Base-by-base conservation (phyloP, 2,797 vertebrate species). In the Trachops cirrhosus region DNA sequence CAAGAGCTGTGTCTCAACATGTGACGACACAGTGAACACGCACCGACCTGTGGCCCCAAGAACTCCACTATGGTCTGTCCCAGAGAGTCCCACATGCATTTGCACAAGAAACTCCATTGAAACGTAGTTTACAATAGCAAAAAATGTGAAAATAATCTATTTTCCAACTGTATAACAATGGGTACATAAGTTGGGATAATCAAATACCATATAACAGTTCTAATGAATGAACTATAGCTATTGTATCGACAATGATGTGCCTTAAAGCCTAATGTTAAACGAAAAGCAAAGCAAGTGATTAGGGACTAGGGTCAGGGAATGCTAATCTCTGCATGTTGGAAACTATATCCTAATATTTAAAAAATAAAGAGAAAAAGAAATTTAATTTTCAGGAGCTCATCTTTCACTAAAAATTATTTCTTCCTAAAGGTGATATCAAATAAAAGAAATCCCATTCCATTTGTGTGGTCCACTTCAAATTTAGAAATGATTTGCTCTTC, bases 21-120 rank as follows among this genome's bases (percentile, higher is more conserved):
- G 1, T 44, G 9, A 46, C 1, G 4, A 46, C 1, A 14, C 12
- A 21, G 14, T 4, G 24, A 59, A 34, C 19, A 0, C 2, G 7
- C 5, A 7, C 8, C 8, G 8, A 1, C 6, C 68, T 12, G 16
- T 8, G 52, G 21, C 22, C 37, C 41, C 59, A 52, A 48, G 15
- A 78, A 6, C 37, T 34, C 62, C 46, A 12, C 41, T 34, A 3
- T 2, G 6, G 6, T 4, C 21, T 1, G n/a, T 4, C 18, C 4
- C 2, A 3, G 39, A 86, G 26, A 77, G 62, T 41, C 0, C 19
- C 22, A 19, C 19, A 2, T 0, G 11, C 1, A 46, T 54, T 24
- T 62, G 52, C 54, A 74, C 46, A 86, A 22, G 26, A 82, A 67
- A 37, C 2, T 5, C 34, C 5, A 54, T 0, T 12, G 8, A 14